A percentile compares a stretch with the other conserved stretches of the same genome.
phyloP scores from a whole-genome alignment of 1,140 invertebrate genomes.

The Eupeodes corollae region DNA sequence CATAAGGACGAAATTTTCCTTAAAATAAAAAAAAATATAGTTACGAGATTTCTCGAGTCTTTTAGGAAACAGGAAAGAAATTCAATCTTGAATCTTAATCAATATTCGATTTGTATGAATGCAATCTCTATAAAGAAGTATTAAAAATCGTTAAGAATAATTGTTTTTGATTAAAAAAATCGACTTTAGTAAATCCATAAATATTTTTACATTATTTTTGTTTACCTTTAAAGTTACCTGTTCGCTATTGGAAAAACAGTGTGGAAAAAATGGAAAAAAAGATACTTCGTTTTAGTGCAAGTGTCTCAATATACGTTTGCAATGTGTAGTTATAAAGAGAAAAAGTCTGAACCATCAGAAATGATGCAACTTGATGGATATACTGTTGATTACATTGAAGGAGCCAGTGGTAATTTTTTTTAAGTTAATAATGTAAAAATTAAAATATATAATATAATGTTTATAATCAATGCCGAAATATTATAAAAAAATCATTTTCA shows the following conservation, averaged over 20 bases:
- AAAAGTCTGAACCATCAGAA: conserved; percentile 97
- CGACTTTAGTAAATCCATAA: too few relatives aligned
- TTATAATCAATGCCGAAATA: neutral
- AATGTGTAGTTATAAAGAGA: conserved; percentile 98
- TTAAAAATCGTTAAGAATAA: too few relatives aligned
- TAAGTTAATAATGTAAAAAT: too few relatives aligned
- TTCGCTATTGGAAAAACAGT: conserved; percentile 93
- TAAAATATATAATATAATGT: neutral
- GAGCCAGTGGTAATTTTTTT: conserved; percentile 58
- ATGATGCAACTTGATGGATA: conserved; percentile 99
- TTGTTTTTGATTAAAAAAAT: too few relatives aligned
- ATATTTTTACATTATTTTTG: too few relatives aligned
- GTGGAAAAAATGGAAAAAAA: conserved; percentile 99
- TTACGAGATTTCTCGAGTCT: too few relatives aligned
- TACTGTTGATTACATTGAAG: conserved; percentile 97
- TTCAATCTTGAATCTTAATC: too few relatives aligned
- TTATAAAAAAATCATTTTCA: neutral
- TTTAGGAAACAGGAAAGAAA: too few relatives aligned
- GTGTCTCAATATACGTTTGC: conserved; percentile 99
- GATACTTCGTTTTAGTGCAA: conserved; percentile 97
- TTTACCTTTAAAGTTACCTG: conserved; percentile 56
- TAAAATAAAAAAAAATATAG: too few relatives aligned
- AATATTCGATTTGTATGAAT: too few relatives aligned
- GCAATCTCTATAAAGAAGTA: neutral
- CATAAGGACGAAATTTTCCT: too few relatives aligned